Percentiles rank a stretch among this genome's conserved stretches.
Conservation (phyloP, 2,797 vertebrate species). For the Phataginus tricuspis region DNA sequence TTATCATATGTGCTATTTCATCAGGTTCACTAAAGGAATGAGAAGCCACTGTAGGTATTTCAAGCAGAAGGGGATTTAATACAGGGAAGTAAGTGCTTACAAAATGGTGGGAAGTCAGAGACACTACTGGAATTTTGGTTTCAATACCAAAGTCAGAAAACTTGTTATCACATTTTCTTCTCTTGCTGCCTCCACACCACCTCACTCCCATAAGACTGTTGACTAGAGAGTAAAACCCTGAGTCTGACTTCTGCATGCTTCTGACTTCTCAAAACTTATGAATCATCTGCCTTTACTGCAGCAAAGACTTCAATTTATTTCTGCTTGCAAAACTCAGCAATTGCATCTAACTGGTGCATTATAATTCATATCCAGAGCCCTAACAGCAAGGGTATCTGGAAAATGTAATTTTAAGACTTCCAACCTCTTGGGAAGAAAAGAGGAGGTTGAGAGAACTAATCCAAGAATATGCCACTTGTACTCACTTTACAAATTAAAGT, state of each 20-base stretch:
- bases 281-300: not conserved
- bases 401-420: constrained; percentile 41
- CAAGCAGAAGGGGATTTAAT: constrained; percentile 2
- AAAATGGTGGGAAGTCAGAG: not conserved
- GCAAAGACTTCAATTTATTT: not conserved
- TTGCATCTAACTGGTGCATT: not conserved
- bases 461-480: not conserved
- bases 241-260: not conserved
- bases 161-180: not conserved
- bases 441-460: not conserved
- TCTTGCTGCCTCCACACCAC: not conserved
- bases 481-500: constrained; percentile 10
- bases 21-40: not conserved
- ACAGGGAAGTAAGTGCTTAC: not conserved
- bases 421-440: not conserved
- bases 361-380: not conserved
- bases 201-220: not conserved
- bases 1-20: not conserved
- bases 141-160: not conserved
- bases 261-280: not conserved
- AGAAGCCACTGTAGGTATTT: not conserved
- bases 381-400: not conserved
- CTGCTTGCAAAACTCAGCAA: not conserved
- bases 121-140: not conserved
- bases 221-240: not conserved